A percentile compares a stretch with the other conserved stretches of the same genome.
Conservation (phyloP, 2,888 invertebrate genomes). For the Tridacna gigas region DNA sequence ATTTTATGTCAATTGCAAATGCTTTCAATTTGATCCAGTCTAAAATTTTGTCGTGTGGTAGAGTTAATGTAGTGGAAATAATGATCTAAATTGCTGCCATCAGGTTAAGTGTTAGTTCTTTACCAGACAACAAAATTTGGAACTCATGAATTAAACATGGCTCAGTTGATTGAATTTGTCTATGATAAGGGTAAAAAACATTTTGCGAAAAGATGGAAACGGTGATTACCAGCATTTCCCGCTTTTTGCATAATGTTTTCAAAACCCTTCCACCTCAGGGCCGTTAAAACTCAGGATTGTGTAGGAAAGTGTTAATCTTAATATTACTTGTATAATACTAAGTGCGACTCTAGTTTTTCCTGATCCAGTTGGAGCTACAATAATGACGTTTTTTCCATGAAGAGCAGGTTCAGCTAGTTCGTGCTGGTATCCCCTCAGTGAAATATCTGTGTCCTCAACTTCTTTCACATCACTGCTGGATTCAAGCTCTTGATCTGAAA, state of each 20-base stretch:
- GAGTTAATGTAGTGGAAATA: too few species aligned
- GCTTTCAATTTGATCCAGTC: too few species aligned
- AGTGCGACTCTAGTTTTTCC: slow-evolving; percentile 69
- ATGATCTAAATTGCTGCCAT: too few species aligned
- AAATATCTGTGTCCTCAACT: slow-evolving; percentile 51
- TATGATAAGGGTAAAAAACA: background rate
- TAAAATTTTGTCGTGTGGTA: too few species aligned
- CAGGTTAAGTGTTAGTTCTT: too few species aligned
- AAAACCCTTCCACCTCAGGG: background rate
- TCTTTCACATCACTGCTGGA: slow-evolving; percentile 15
- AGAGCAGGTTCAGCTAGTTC: slow-evolving; percentile 64
- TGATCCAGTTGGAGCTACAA: slow-evolving; percentile 69
- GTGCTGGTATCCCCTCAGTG: slow-evolving; percentile 63
- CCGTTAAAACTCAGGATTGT: too few species aligned
- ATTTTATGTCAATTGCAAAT: too few species aligned
- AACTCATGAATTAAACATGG: too few species aligned
- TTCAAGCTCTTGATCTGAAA: background rate
- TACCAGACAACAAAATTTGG: too few species aligned
- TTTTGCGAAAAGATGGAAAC: background rate
- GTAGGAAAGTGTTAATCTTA: too few species aligned
- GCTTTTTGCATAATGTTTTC: background rate
- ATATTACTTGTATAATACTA: slow-evolving; percentile 65
- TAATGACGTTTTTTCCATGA: slow-evolving; percentile 61
- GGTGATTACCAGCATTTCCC: background rate
- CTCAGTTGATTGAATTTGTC: too few species aligned